These are phyloP conservation scores for Harpagoxenus sublaevis DNA, from an alignment of 2,888 invertebrate species.

Conservation along the genomic window DNA sequence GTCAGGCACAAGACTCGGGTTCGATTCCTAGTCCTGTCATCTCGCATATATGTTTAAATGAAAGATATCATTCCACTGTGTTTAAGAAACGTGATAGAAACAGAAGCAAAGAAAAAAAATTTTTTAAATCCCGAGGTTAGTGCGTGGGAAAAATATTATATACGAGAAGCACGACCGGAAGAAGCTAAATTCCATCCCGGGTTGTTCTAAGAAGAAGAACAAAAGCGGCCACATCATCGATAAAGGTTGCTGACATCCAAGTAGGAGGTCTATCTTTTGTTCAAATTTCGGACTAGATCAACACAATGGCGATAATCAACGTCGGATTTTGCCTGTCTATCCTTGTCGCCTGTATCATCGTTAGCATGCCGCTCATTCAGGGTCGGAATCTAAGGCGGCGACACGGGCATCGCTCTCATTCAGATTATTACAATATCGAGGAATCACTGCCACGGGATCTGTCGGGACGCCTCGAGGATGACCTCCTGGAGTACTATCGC, in stretches of 20 bases:
- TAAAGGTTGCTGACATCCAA: constrained; percentile 5
- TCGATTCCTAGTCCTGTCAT: not conserved
- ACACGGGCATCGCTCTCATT: constrained; percentile 21
- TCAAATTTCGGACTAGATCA: not conserved
- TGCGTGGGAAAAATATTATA: not conserved
- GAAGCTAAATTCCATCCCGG: not conserved
- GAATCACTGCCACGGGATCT: constrained; percentile 17
- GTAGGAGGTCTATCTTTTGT: not conserved
- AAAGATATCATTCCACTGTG: not conserved
- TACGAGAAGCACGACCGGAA: not conserved
- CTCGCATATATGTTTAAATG: not conserved
- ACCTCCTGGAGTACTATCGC: not conserved
- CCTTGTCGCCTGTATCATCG: constrained; percentile 10
- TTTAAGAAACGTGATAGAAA: not conserved
- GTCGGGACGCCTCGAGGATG: not conserved
- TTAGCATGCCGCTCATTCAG: not conserved
- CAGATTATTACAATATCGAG: constrained; percentile 7
- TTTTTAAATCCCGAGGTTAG: not conserved
- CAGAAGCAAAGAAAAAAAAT: not conserved
- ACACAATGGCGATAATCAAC: constrained; percentile 19
- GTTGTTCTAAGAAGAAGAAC: not conserved
- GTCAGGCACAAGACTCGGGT: not conserved
- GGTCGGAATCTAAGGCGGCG: constrained; percentile 29
- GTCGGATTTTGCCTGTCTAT: not conserved
- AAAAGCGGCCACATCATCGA: not conserved